Percentiles rank a stretch among this genome's conserved stretches.
Conservation (phyloP, 2,797 vertebrate species). For the Telmatherina bonti region DNA sequence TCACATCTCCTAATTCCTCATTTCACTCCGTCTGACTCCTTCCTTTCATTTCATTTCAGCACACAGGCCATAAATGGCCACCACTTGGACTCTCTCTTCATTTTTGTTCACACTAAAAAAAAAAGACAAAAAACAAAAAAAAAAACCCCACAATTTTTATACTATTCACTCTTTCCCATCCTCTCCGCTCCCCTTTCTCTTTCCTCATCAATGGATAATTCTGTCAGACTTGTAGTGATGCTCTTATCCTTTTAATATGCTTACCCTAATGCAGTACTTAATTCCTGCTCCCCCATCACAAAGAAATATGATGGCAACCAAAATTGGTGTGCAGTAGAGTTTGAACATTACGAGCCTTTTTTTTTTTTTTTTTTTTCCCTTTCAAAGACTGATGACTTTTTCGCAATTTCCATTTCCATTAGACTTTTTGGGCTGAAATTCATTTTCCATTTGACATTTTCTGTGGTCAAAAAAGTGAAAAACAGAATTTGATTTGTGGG, state of each 20-base stretch:
- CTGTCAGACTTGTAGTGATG: conserved; percentile 54
- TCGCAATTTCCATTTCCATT: conserved; percentile 72
- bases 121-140: no score
- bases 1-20: conserved; percentile 55
- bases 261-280: conserved; percentile 71
- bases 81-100: conserved; percentile 45
- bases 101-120: conserved; percentile 62
- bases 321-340: conserved; percentile 61
- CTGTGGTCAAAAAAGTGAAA: conserved; percentile 27
- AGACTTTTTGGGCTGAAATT: conserved; percentile 61
- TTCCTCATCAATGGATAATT: conserved; percentile 65
- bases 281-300: conserved; percentile 69
- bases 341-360: conserved; percentile 63
- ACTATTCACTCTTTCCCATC: conserved; percentile 47
- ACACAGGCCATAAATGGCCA: conserved; percentile 49
- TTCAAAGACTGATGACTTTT: conserved; percentile 54
- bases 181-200: conserved; percentile 45
- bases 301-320: conserved; percentile 71
- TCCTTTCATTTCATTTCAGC: conserved; percentile 57
- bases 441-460: conserved; percentile 61
- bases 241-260: conserved; percentile 77
- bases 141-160: conserved; percentile 20
- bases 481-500: conserved; percentile 46
- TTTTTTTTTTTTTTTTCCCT: neutral
- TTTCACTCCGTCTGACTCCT: conserved; percentile 38